phyloP scores from a whole-genome alignment of 2,113 vertebrate species.

The Hyperopisus bebe region DNA sequence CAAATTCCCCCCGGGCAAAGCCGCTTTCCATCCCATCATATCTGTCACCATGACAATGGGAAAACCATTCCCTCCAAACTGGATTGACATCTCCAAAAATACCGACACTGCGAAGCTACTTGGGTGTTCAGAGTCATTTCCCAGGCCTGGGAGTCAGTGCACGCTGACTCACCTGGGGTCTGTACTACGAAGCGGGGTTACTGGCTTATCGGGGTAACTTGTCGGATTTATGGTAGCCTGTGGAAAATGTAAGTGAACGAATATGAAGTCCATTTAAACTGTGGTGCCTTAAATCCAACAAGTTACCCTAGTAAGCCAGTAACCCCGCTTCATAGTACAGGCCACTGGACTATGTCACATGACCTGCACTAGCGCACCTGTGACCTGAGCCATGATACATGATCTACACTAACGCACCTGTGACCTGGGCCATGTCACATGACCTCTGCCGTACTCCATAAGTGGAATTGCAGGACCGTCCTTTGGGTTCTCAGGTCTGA shows the following conservation, averaged over 20 bases:
- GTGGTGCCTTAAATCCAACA: too few species aligned
- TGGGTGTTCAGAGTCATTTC: neutral
- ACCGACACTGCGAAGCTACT: neutral
- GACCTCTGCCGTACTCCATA: neutral
- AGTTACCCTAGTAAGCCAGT: too few species aligned
- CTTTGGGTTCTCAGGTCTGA: neutral
- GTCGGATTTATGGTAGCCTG: too few species aligned
- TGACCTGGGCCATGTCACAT: neutral
- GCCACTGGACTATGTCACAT: neutral
- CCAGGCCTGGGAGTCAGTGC: too few species aligned
- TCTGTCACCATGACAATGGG: neutral
- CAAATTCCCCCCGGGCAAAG: neutral
- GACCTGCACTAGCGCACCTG: neutral
- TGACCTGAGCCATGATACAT: too few species aligned
- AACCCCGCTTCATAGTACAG: too few species aligned
- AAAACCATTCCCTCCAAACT: neutral
- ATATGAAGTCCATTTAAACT: too few species aligned
- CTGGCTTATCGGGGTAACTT: too few species aligned
- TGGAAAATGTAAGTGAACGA: too few species aligned
- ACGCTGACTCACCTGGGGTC: too few species aligned
- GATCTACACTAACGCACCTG: neutral
- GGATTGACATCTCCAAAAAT: neutral
- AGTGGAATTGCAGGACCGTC: neutral
- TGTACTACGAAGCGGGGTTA: too few species aligned
- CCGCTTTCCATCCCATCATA: neutral